Percentiles rank a stretch among this genome's conserved stretches.
phyloP scores from a whole-genome alignment of 2,888 invertebrate genomes.

The Nemotelus nigrinus region DNA sequence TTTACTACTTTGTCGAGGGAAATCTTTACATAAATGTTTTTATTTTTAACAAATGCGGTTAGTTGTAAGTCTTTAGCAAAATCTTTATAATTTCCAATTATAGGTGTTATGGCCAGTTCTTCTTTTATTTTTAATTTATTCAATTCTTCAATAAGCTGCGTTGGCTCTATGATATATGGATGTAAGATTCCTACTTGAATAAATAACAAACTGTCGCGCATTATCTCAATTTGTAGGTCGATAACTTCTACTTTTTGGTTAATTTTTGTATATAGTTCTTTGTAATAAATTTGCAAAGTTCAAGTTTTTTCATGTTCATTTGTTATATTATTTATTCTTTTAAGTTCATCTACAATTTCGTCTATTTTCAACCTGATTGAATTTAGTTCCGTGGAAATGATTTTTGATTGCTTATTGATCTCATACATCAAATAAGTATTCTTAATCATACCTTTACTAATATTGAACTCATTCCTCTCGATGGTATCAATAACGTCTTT shows the following conservation, averaged over 20 bases:
- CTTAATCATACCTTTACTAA: not conserved
- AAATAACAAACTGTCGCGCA: not conserved
- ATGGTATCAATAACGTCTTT: not conserved
- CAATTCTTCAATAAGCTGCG: not conserved
- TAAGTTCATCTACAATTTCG: not conserved
- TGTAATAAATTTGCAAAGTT: not conserved
- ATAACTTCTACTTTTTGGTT: not conserved
- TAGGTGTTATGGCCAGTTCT: not conserved
- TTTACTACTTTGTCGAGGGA: not conserved
- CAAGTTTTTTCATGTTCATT: not conserved
- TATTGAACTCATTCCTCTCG: not conserved
- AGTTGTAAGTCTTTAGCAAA: not conserved
- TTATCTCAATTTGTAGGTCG: not conserved
- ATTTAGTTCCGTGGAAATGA: not conserved
- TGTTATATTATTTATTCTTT: not conserved
- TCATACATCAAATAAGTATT: not conserved
- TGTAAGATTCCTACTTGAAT: conserved; percentile 3
- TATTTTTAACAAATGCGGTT: not conserved
- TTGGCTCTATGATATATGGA: not conserved
- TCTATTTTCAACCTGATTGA: not conserved
- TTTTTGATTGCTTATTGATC: not conserved
- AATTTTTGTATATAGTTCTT: not conserved
- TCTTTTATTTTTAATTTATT: not conserved
- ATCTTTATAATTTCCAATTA: not conserved
- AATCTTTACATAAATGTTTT: not conserved